Evolutionary conservation across 2,113 vertebrate genomes (phyloP).

Genomic region (Arizona elegans): DNA sequence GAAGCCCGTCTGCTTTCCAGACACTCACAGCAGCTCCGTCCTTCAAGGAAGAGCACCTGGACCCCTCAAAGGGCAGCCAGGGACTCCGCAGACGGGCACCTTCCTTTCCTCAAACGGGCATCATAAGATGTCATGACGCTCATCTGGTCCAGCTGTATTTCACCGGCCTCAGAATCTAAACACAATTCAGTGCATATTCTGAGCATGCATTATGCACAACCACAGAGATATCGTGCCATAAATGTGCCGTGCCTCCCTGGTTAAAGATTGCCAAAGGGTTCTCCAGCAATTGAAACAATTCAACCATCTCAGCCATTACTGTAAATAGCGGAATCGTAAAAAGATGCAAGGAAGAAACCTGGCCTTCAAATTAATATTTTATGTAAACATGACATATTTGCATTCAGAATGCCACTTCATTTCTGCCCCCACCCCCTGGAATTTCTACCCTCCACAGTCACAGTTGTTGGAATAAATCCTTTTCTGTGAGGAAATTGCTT

Average conservation of each 20-base stretch:
- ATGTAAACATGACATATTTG: background rate
- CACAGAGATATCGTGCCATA: background rate
- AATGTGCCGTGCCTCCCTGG: background rate
- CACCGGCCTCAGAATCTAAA: background rate
- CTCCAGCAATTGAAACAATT: background rate
- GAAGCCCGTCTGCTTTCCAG: background rate
- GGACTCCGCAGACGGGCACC: background rate
- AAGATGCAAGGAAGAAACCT: background rate
- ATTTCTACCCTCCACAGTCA: background rate
- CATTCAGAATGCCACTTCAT: background rate
- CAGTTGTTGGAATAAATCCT: background rate
- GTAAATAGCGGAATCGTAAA: background rate
- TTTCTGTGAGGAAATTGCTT: background rate
- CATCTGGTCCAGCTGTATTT: background rate
- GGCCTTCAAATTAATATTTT: background rate
- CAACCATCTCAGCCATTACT: background rate
- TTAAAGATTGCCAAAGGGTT: background rate
- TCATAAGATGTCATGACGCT: background rate
- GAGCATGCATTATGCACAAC: conserved; percentile 1
- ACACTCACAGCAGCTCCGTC: background rate
- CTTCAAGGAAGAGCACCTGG: background rate
- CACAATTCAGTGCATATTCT: background rate
- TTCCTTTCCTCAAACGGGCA: background rate
- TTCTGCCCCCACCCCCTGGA: background rate
- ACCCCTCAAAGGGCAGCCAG: no score